Percentiles rank a stretch among this genome's conserved stretches.
phyloP scores from a whole-genome alignment of 1,140 invertebrate species.

The Zaprionus ghesquierei region DNA sequence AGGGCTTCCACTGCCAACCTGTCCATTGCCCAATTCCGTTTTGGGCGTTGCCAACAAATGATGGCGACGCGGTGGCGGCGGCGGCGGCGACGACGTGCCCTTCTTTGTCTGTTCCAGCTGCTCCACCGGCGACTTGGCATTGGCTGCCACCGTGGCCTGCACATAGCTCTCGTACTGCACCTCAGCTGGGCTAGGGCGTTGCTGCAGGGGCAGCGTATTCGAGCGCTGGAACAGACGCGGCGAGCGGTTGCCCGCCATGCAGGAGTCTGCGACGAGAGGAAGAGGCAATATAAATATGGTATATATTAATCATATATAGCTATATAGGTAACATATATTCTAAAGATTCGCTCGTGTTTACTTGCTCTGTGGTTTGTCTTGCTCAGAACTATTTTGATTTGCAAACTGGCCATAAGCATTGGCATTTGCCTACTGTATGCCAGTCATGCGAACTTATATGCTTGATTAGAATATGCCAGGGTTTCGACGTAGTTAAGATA shows the following conservation, averaged over 20 bases:
- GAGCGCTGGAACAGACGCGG: constrained; percentile 63
- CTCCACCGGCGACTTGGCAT: constrained; percentile 79
- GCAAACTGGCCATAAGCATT: constrained; percentile 67
- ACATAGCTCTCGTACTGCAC: constrained; percentile 81
- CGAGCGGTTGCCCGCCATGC: constrained; percentile 73
- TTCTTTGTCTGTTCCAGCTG: constrained; percentile 44
- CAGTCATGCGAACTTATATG: neutral
- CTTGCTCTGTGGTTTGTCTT: constrained; percentile 41
- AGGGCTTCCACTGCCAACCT: constrained; percentile 28
- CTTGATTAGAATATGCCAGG: neutral
- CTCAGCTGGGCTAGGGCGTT: constrained; percentile 71
- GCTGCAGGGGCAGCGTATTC: constrained; percentile 67
- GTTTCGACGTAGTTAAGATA: neutral
- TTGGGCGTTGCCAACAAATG: constrained; percentile 44
- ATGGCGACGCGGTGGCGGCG: constrained; percentile 69
- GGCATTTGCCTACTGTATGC: constrained; percentile 37
- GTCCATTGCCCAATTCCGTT: constrained; percentile 36
- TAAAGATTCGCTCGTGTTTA: neutral
- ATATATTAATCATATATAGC: neutral
- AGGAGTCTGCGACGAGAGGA: constrained; percentile 57
- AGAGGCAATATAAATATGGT: neutral
- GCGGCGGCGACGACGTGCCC: constrained; percentile 27
- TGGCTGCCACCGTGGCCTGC: constrained; percentile 75
- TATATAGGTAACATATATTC: neutral
- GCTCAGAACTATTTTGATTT: constrained; percentile 70